Evolutionary conservation across 2,888 invertebrate genomes (phyloP).

Genomic region (Aleiodes alternator): DNA sequence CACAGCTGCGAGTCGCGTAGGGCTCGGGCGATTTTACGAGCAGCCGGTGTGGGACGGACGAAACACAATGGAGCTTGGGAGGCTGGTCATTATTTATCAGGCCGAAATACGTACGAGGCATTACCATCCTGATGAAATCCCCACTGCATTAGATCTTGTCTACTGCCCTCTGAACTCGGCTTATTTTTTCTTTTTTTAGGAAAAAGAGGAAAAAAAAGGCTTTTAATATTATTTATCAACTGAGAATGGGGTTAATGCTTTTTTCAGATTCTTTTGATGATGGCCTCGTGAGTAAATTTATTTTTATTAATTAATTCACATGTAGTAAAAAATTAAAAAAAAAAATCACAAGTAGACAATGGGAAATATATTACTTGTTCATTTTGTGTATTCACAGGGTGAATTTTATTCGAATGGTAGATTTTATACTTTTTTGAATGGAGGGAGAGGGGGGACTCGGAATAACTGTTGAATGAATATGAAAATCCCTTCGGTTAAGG

Average conservation of each 20-base stretch:
- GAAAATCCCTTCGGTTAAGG: too few species aligned
- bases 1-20: constrained; percentile 51
- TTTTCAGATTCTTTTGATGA: too few species aligned
- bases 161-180: constrained; percentile 34
- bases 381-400: too few species aligned
- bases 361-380: too few species aligned
- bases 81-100: constrained; percentile 66
- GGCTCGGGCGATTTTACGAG: constrained; percentile 57
- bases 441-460: too few species aligned
- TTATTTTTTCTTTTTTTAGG: neutral
- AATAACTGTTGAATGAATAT: too few species aligned
- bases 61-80: constrained; percentile 60
- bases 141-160: constrained; percentile 40
- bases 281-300: too few species aligned
- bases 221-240: constrained; percentile 25
- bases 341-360: too few species aligned
- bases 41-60: constrained; percentile 49
- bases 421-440: too few species aligned
- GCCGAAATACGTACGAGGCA: constrained; percentile 58
- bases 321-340: too few species aligned
- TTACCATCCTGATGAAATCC: constrained; percentile 54
- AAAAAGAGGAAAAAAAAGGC: constrained; percentile 37
- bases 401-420: too few species aligned
- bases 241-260: constrained; percentile 23
- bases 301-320: too few species aligned